Conservation (phyloP, 2,113 vertebrate genomes). For the Elachura formosa region DNA sequence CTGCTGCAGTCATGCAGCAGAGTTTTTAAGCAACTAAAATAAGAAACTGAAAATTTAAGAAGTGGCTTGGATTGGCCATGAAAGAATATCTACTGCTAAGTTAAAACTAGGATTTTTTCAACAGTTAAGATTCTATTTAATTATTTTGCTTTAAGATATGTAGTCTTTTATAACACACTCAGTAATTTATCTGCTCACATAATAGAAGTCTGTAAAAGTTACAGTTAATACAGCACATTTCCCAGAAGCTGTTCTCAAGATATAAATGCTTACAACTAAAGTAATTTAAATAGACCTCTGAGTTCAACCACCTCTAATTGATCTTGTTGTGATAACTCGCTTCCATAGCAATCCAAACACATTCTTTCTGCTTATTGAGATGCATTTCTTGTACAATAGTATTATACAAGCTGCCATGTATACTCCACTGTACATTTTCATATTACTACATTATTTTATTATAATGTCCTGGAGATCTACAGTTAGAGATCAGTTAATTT, state of each 20-base stretch:
- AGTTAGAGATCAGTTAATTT: background rate
- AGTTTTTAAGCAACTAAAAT: background rate
- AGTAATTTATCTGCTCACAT: conserved; percentile 2
- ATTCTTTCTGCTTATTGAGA: background rate
- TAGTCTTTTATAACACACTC: background rate
- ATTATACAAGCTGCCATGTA: background rate
- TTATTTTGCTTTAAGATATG: conserved; percentile 18
- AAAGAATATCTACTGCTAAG: background rate
- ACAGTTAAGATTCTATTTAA: background rate
- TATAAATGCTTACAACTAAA: background rate
- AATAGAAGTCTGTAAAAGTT: background rate
- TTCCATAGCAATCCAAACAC: background rate
- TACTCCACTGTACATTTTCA: background rate
- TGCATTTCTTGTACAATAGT: background rate
- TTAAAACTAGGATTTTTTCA: background rate
- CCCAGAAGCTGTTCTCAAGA: background rate
- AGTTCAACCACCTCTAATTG: conserved; percentile 36
- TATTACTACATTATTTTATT: background rate
- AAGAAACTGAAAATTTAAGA: background rate
- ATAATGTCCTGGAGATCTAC: background rate
- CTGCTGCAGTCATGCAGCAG: background rate
- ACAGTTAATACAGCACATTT: background rate
- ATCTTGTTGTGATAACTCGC: background rate
- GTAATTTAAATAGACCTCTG: background rate
- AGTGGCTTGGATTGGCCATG: background rate